Evolutionary conservation across 2,797 vertebrate genomes (phyloP), one percentile per base, ranked within the genome.

Genomic region (Monodelphis domestica): DNA sequence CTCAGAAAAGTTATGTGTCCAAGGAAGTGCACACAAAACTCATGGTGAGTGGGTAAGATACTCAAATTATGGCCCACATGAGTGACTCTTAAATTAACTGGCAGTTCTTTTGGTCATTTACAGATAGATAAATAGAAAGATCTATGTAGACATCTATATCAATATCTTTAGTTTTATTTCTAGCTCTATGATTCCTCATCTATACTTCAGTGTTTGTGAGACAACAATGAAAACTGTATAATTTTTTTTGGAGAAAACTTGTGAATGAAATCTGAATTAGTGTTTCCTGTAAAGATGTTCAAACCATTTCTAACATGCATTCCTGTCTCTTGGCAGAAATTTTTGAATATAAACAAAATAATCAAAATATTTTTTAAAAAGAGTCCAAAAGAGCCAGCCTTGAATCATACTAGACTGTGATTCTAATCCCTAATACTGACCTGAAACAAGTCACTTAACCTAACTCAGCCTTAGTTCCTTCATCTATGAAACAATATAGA

Each of bases 261-360:
- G 98, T 98, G 98, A 99, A 98, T 98, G 98, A 98, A 98, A 98
- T 98, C 97, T 98, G 98, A 98, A 98, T 98, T 98, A 97, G 98
- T 98, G 98, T 98, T 99, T 99, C 98, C 99, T 99, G 98, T 99
- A 99, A 99, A 98, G 98, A 99, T 99, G 98, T 99, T 99, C 99
- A 99, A 99, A 99, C 99, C 99, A 99, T 99, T 99, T 99, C 98
- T 99, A 98, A 99, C 98, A 99, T 99, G 99, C 99, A 99, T 99
- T 99, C 99, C 99, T 99, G 99, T 99, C 99, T 98, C 97, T 98
- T 70, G n/a, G 63, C n/a, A 70, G 63, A 70, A n/a, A 38, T 2
- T 38, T 78, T 98, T 98, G 99, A 99, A 99, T 98, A 99, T 99
- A 98, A 98, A 98, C 97, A 98, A 99, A 98, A 98, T 98, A 98